Evolutionary conservation across 2,888 invertebrate genomes (phyloP).

Genomic region (Heliconius ethilla): DNA sequence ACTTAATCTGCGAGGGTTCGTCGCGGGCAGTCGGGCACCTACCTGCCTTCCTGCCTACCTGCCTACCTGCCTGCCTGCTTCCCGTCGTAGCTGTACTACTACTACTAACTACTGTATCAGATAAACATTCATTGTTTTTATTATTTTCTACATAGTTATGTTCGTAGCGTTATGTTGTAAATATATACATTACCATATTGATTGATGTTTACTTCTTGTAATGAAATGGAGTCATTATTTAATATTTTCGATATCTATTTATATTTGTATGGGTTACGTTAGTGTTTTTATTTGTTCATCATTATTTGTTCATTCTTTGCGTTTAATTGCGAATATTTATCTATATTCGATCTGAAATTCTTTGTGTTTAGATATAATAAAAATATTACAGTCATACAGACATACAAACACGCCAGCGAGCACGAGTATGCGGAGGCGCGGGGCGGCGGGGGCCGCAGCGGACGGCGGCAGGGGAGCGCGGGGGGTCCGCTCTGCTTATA

Average conservation of each 20-base stretch:
- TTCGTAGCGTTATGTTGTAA: not conserved
- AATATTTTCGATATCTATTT: not conserved
- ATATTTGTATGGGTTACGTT: no score
- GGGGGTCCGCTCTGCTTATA: constrained; percentile 10
- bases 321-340: no score
- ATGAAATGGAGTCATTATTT: not conserved
- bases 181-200: not conserved
- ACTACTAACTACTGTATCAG: no score
- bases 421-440: not conserved
- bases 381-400: constrained; percentile 1
- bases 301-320: no score
- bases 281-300: no score
- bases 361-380: no score
- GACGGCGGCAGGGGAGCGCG: not conserved
- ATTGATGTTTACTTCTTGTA: not conserved
- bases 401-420: not conserved
- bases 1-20: constrained; percentile 45
- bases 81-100: not conserved
- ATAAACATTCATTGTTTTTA: no score
- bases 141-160: no score
- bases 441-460: not conserved
- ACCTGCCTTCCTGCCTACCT: not conserved
- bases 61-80: not conserved
- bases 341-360: no score
- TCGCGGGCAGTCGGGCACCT: not conserved